phyloP scores from a whole-genome alignment of 2,888 invertebrate genomes.

The Drosophila sordidula region DNA sequence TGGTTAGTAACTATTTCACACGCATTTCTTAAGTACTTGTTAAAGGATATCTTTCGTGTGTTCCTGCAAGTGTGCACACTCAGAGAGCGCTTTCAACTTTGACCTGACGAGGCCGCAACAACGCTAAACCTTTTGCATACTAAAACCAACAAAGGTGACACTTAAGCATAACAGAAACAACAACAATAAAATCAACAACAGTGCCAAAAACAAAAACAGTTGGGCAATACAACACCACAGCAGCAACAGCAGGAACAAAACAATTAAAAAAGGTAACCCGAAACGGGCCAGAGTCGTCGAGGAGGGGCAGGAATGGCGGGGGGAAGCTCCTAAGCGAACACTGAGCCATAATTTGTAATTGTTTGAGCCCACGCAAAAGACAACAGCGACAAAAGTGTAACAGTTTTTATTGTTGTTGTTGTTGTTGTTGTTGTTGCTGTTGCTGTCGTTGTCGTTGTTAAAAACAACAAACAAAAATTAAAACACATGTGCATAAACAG shows the following conservation, averaged over 20 bases:
- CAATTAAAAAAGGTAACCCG: slow-evolving; percentile 67
- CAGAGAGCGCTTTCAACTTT: slow-evolving; percentile 41
- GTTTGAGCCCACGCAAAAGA: slow-evolving; percentile 75
- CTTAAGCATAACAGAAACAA: slow-evolving; percentile 37
- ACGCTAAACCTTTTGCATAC: slow-evolving; percentile 45
- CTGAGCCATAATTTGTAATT: slow-evolving; percentile 76
- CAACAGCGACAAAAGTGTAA: slow-evolving; percentile 62
- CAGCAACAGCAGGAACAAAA: slow-evolving; percentile 47
- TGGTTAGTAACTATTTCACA: no score
- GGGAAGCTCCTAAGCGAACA: slow-evolving; percentile 35
- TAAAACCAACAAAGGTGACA: slow-evolving; percentile 56
- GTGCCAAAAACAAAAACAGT: slow-evolving; percentile 1
- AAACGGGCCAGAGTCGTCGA: slow-evolving; percentile 31
- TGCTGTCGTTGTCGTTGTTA: slow-evolving; percentile 41
- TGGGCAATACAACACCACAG: slow-evolving; percentile 27
- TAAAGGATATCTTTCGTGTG: not conserved
- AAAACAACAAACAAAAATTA: slow-evolving; percentile 66
- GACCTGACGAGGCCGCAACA: slow-evolving; percentile 47
- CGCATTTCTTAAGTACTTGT: not conserved
- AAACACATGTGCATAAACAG: slow-evolving; percentile 70
- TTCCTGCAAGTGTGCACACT: slow-evolving; percentile 19
- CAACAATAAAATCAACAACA: slow-evolving; percentile 27
- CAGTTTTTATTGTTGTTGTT: slow-evolving; percentile 52
- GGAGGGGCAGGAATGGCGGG: not conserved
- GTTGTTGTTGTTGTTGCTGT: no score